These are phyloP conservation scores for Geococcyx californianus DNA, from an alignment of 2,113 vertebrate genomes.

Conservation along the genomic window DNA sequence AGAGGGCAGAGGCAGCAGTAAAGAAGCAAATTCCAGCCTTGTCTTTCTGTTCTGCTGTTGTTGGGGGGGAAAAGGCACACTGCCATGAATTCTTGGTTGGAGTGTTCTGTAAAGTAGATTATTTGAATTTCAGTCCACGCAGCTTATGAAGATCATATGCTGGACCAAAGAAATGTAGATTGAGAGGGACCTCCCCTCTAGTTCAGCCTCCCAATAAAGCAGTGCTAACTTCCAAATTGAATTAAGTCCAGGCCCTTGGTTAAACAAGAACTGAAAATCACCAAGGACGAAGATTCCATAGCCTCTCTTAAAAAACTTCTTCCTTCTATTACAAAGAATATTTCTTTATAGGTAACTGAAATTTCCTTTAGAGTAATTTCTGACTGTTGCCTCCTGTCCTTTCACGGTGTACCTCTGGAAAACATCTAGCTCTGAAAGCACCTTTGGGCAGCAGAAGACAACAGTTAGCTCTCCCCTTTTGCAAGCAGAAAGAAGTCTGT, in stretches of 20 bases:
- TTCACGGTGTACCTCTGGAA: background rate
- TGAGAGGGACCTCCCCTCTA: background rate
- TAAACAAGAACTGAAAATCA: background rate
- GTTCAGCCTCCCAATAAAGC: background rate
- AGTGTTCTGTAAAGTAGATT: background rate
- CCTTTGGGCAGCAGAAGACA: background rate
- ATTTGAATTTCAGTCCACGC: background rate
- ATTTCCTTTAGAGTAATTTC: background rate
- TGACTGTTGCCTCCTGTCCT: background rate
- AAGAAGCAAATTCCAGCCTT: background rate
- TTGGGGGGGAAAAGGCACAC: background rate
- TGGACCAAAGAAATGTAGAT: background rate
- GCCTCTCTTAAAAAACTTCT: background rate
- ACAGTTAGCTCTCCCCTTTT: background rate
- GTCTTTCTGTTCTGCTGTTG: background rate
- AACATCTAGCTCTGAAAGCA: background rate
- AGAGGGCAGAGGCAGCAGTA: background rate
- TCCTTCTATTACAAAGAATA: background rate
- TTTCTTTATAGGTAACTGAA: background rate
- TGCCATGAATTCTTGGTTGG: background rate
- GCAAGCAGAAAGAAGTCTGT: background rate
- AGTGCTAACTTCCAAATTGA: background rate
- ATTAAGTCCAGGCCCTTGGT: background rate
- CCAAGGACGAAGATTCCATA: background rate
- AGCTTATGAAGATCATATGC: background rate